Evolutionary conservation across 2,113 vertebrate species (phyloP).

Genomic region (Phycodurus eques): DNA sequence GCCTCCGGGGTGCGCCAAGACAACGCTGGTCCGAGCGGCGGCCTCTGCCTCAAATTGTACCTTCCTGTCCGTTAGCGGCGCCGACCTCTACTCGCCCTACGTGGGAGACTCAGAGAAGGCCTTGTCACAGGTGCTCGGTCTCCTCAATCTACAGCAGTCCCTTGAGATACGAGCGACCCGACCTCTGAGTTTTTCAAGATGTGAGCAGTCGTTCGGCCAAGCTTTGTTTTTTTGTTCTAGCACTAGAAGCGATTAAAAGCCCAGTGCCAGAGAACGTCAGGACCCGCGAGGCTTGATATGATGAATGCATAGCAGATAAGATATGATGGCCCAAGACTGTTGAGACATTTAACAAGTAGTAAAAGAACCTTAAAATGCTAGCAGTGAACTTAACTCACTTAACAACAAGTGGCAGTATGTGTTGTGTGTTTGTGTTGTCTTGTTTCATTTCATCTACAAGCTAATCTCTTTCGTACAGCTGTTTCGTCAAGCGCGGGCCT

Average conservation of each 20-base stretch:
- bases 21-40: constrained; percentile 83
- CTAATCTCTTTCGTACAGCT: constrained; percentile 67
- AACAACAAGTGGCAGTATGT: too few relatives aligned
- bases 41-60: constrained; percentile 81
- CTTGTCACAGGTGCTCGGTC: constrained; percentile 81
- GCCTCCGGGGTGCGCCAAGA: constrained; percentile 93
- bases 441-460: neutral
- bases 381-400: too few relatives aligned
- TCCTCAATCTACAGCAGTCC: neutral
- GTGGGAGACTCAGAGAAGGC: constrained; percentile 92
- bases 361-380: too few relatives aligned
- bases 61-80: constrained; percentile 85
- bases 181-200: neutral
- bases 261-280: too few relatives aligned
- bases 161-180: neutral
- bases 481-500: constrained; percentile 88
- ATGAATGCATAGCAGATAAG: too few relatives aligned
- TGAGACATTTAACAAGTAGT: too few relatives aligned
- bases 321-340: too few relatives aligned
- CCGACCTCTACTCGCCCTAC: constrained; percentile 90
- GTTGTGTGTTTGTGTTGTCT: neutral
- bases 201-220: neutral
- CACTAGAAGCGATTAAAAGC: too few relatives aligned
- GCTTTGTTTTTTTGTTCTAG: too few relatives aligned
- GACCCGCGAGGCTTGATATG: too few relatives aligned